Evolutionary conservation across 30 jellyfish, hydroid and myxozoan genomes (phyloP).

Genomic region (Pseudorhiza aurosa): DNA sequence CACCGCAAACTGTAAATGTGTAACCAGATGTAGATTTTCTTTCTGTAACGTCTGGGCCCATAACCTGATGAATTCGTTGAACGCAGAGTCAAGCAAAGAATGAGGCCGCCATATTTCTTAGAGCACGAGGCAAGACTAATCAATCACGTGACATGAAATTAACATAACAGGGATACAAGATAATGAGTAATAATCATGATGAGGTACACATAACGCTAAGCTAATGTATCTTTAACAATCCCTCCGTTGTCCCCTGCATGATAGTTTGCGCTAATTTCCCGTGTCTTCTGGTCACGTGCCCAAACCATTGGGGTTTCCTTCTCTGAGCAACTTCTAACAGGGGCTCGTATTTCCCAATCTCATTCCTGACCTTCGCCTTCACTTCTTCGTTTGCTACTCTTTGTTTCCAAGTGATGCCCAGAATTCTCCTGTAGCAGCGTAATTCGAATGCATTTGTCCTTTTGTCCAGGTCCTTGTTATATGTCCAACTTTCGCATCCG

Average conservation of each 20-base stretch:
- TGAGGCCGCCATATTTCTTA: too few relatives aligned
- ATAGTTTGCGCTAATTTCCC: conserved; percentile 29
- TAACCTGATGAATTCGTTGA: too few relatives aligned
- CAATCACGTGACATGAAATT: too few relatives aligned
- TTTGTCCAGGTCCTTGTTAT: conserved; percentile 26
- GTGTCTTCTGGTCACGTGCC: conserved; percentile 24
- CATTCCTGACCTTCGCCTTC: background rate
- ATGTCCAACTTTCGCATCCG: conserved; percentile 36
- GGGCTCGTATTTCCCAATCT: conserved; percentile 11
- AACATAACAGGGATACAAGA: too few relatives aligned
- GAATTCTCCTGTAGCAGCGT: conserved; percentile 51
- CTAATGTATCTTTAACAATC: too few relatives aligned
- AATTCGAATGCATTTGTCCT: conserved; percentile 19
- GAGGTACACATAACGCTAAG: too few relatives aligned
- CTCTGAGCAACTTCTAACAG: conserved; percentile 27
- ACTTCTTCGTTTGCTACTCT: conserved; percentile 13
- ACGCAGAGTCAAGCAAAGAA: too few relatives aligned
- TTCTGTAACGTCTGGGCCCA: conserved; percentile 30
- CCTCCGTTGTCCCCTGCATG: conserved; percentile 39
- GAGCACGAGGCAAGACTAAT: too few relatives aligned
- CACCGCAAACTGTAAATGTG: conserved; percentile 22
- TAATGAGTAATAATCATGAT: too few relatives aligned
- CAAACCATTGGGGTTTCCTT: conserved; percentile 63
- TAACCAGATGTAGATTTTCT: conserved; percentile 37
- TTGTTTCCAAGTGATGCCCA: conserved; percentile 31